Conservation (phyloP, 2,888 invertebrate species). For the Drosophila histrio region DNA sequence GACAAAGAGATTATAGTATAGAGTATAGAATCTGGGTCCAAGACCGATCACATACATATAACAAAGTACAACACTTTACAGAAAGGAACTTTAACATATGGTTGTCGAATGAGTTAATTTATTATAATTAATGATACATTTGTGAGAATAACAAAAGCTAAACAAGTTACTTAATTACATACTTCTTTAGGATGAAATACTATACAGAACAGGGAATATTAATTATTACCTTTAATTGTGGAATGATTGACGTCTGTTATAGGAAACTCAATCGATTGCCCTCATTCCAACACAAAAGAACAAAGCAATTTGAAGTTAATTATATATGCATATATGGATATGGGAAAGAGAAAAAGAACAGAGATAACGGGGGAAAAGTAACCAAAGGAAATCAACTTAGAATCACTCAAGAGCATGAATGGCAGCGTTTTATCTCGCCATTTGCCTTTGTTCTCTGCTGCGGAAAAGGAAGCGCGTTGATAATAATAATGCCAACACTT, state of each 20-base stretch:
- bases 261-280: constrained; percentile 34
- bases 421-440: constrained; percentile 66
- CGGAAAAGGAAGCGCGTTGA: constrained; percentile 76
- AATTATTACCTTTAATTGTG: constrained; percentile 11
- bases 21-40: too few relatives aligned
- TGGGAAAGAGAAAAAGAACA: not conserved
- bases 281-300: constrained; percentile 22
- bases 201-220: not conserved
- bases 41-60: too few relatives aligned
- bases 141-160: not conserved
- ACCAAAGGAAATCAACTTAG: constrained; percentile 72
- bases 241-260: constrained; percentile 39
- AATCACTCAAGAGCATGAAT: constrained; percentile 77
- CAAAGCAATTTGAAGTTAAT: constrained; percentile 42
- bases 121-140: not conserved
- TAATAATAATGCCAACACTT: constrained; percentile 78
- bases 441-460: constrained; percentile 57
- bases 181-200: not conserved
- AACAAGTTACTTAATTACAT: constrained; percentile 6
- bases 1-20: too few relatives aligned
- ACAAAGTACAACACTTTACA: too few relatives aligned
- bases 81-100: too few relatives aligned
- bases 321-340: constrained; percentile 16
- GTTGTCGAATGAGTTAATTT: not conserved
- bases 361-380: constrained; percentile 11